These are phyloP conservation scores for Drosophila repletoides DNA, from an alignment of 1,140 invertebrate genomes.

Conservation along the genomic window DNA sequence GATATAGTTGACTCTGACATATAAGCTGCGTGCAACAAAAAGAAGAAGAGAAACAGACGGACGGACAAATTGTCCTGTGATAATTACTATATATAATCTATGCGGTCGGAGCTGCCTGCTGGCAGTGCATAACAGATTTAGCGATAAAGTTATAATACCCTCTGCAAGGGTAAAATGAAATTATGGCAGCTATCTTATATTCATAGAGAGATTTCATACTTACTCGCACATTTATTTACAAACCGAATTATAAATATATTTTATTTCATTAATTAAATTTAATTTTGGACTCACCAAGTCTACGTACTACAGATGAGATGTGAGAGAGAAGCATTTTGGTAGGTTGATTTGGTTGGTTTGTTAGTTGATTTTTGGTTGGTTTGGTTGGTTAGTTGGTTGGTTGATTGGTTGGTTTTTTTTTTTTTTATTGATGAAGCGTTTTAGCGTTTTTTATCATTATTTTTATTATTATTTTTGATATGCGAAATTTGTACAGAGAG, in stretches of 20 bases:
- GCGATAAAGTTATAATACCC: too few relatives aligned
- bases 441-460: constrained; percentile 41
- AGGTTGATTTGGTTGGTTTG: constrained; percentile 41
- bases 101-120: too few relatives aligned
- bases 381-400: constrained; percentile 45
- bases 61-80: too few relatives aligned
- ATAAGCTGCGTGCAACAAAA: too few relatives aligned
- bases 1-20: too few relatives aligned
- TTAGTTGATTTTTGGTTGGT: constrained; percentile 45
- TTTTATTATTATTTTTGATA: constrained; percentile 41
- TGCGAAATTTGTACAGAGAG: constrained; percentile 74
- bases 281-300: constrained; percentile 68
- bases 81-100: too few relatives aligned
- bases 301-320: constrained; percentile 76
- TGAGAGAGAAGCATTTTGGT: constrained; percentile 57
- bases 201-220: too few relatives aligned
- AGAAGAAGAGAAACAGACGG: too few relatives aligned
- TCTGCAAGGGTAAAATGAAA: too few relatives aligned
- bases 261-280: constrained; percentile 30
- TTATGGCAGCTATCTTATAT: too few relatives aligned
- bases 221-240: constrained; percentile 30
- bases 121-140: too few relatives aligned
- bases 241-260: constrained; percentile 23
- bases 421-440: constrained; percentile 59
- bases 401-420: constrained; percentile 27